Conservation (phyloP, 2,888 invertebrate genomes). For the Leucophenga montana region DNA sequence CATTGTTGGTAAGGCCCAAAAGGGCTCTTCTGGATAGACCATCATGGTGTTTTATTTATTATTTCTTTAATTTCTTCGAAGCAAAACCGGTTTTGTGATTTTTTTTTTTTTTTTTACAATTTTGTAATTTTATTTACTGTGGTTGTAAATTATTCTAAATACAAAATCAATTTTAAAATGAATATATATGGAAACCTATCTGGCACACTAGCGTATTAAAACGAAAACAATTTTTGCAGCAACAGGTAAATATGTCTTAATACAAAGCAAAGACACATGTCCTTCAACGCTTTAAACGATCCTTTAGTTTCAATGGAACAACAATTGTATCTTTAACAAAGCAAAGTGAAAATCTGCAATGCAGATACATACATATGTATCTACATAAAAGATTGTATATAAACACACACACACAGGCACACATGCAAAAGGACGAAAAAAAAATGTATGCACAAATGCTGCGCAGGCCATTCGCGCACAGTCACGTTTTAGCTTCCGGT, state of each 20-base stretch:
- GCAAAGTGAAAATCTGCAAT: too few species aligned
- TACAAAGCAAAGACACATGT: too few species aligned
- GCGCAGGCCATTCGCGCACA: not conserved
- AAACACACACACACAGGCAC: too few species aligned
- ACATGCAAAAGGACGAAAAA: too few species aligned
- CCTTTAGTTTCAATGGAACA: too few species aligned
- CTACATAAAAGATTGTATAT: too few species aligned
- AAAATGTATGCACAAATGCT: too few species aligned
- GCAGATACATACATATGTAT: too few species aligned
- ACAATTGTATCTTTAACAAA: too few species aligned
- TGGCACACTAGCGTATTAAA: too few species aligned
- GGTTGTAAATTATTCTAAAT: not conserved
- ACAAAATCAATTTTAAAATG: not conserved
- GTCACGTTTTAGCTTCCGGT: not conserved
- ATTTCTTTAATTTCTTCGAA: not conserved
- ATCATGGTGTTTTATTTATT: conserved; percentile 58
- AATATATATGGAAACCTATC: not conserved
- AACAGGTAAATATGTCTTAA: too few species aligned
- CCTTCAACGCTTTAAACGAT: too few species aligned
- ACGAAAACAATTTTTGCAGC: not conserved
- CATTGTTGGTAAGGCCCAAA: conserved; percentile 72
- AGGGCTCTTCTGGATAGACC: conserved; percentile 73
- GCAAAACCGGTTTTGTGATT: not conserved
- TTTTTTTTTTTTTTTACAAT: not conserved
- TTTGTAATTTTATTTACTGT: not conserved